These are phyloP conservation scores for Hemithea aestivaria DNA, from an alignment of 2,888 invertebrate genomes.

Conservation along the genomic window DNA sequence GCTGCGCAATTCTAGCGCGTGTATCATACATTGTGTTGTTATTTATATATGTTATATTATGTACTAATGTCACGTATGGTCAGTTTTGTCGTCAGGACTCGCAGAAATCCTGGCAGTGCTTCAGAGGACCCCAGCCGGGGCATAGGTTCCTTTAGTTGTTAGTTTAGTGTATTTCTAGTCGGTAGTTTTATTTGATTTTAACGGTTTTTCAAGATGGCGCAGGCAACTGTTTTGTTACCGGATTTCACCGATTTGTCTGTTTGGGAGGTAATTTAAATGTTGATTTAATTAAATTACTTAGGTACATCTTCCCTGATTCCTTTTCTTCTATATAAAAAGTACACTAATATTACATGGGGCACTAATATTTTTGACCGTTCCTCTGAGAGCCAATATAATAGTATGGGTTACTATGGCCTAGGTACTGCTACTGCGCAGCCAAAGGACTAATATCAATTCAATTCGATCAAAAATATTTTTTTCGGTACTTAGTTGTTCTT, in stretches of 20 bases:
- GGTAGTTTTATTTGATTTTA: neutral
- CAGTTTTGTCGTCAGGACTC: conserved; percentile 4
- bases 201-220: conserved; percentile 10
- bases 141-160: neutral
- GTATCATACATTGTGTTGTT: too few relatives aligned
- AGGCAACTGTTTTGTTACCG: conserved; percentile 6
- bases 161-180: neutral
- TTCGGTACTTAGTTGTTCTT: too few relatives aligned
- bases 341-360: too few relatives aligned
- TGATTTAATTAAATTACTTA: neutral
- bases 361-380: too few relatives aligned
- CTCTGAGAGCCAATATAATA: too few relatives aligned
- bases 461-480: too few relatives aligned
- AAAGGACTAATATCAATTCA: too few relatives aligned
- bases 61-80: conserved; percentile 7
- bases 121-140: neutral
- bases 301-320: too few relatives aligned
- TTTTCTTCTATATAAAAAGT: too few relatives aligned
- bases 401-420: too few relatives aligned
- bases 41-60: too few relatives aligned
- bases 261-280: conserved; percentile 12
- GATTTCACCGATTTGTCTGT: conserved; percentile 3
- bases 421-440: too few relatives aligned
- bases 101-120: conserved; percentile 2
- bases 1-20: conserved; percentile 7